A percentile compares a stretch with the other conserved stretches of the same genome.
phyloP scores from a whole-genome alignment of 2,113 vertebrate genomes.

The Uria aalge region DNA sequence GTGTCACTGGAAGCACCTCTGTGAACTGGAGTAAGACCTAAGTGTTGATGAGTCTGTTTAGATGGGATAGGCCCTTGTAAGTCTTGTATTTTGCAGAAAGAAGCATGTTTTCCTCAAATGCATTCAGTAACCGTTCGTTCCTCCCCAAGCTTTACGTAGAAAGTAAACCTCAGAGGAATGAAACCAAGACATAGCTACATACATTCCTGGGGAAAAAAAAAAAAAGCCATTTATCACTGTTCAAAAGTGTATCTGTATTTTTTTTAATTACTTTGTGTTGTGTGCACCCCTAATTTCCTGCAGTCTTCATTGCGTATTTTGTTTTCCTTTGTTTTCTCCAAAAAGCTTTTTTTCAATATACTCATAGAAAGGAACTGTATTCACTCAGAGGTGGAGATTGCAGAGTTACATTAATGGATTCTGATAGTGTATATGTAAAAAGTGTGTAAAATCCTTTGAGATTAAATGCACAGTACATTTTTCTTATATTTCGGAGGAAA shows the following conservation, averaged over 20 bases:
- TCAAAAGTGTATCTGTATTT: background rate
- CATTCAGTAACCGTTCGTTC: background rate
- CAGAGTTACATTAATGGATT: background rate
- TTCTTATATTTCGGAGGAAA: conserved; percentile 41
- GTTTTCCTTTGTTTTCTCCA: background rate
- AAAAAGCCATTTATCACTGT: background rate
- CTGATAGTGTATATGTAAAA: background rate
- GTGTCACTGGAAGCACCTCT: background rate
- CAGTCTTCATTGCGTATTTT: background rate
- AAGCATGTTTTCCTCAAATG: background rate
- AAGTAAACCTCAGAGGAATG: background rate
- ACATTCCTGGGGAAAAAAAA: background rate
- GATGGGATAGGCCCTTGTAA: accelerated
- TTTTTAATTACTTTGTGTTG: background rate
- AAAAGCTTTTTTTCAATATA: background rate
- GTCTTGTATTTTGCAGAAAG: background rate
- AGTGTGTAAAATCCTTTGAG: conserved; percentile 2
- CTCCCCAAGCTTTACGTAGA: background rate
- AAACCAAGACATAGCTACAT: background rate
- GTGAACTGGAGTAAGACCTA: background rate
- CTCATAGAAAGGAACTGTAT: background rate
- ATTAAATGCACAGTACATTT: conserved; percentile 8
- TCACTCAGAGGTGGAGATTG: background rate
- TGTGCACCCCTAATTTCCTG: background rate
- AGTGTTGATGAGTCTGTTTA: background rate